Evolutionary conservation across 2,113 vertebrate species (phyloP).

Genomic region (Mormyrus iriodes): DNA sequence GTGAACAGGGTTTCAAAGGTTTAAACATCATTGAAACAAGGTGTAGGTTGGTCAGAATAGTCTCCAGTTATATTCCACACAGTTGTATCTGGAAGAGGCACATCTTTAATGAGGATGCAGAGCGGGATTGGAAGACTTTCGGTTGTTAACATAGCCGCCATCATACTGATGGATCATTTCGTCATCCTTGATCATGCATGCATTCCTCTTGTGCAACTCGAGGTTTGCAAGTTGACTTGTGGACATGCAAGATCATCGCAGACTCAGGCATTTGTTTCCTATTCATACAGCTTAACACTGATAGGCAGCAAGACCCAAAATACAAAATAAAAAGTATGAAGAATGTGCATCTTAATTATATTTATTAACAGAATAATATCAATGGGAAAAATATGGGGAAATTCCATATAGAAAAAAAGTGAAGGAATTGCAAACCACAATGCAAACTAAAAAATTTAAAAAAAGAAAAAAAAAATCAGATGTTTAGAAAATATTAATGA

Average conservation of each 20-base stretch:
- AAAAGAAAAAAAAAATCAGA: slow-evolving; percentile 26
- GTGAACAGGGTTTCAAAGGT: too few relatives aligned
- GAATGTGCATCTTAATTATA: slow-evolving; percentile 20
- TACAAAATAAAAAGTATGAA: slow-evolving; percentile 15
- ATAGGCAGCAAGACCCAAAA: slow-evolving; percentile 20
- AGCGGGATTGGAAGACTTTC: background rate
- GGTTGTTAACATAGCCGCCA: slow-evolving; percentile 16
- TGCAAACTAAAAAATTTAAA: slow-evolving; percentile 18
- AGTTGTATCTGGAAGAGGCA: slow-evolving; percentile 12
- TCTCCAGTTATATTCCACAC: slow-evolving; percentile 20
- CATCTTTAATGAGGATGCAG: slow-evolving; percentile 18
- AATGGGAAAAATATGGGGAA: background rate
- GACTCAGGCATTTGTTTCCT: slow-evolving; percentile 11
- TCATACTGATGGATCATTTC: slow-evolving; percentile 20
- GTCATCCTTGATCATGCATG: slow-evolving; percentile 33
- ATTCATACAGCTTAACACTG: background rate
- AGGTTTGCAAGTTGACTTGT: background rate
- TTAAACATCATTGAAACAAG: background rate
- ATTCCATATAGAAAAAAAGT: slow-evolving; percentile 11
- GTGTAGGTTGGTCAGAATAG: background rate
- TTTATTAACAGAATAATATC: slow-evolving; percentile 16
- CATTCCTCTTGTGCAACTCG: slow-evolving; percentile 32
- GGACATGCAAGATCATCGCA: slow-evolving; percentile 1
- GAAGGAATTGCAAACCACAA: slow-evolving; percentile 21
- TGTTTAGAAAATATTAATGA: slow-evolving; percentile 29